Evolutionary conservation across 2,113 vertebrate genomes (phyloP), one percentile per base, ranked within the genome.

Genomic region (Hyaena hyaena): DNA sequence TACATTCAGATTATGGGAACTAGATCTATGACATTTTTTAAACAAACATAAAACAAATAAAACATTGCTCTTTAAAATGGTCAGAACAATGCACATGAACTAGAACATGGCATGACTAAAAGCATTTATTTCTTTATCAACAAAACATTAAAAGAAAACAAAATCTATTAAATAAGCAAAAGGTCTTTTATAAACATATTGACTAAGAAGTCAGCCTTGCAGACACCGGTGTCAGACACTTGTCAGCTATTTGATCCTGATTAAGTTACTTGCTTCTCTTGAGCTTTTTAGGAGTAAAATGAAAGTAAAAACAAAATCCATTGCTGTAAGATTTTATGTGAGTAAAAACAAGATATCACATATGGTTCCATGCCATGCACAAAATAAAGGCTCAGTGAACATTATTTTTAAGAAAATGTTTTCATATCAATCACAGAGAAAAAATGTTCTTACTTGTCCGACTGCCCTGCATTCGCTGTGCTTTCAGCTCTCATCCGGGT

Each of bases 401-500:
- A 48, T 65, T 55, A 35, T 77, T 95, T 79, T 86, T 55, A 80
- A 94, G 66, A 93, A 85, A 61, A 71, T 26, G 14, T 24, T 43
- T 89, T 74, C 24, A 28, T 6, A 84, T 16, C 26, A 16, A 86
- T 31, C 45, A 88, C 6, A 73, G 39, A 11, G 33, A 39, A 39
- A 39, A 63, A 10, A 43, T 31, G 92, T 98, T 98, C 99, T 99
- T 99, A 99, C 99, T 99, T 99, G 99, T 99, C 99, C 66, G 99
- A 99, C 99, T 99, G 99, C 98, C 99, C 99, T 94, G 99, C 99
- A 96, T 98, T 99, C 45, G 99, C 99, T 88, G 99, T 99, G 99
- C 99, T 99, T 98, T 99, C 99, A 0, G 99, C 99, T 99, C 99
- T 99, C 99, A 99, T 99, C 10, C 99, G 99, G 48, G 99, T 99